Evolutionary conservation across 2,888 invertebrate species (phyloP).

Genomic region (Agrilus biguttatus): DNA sequence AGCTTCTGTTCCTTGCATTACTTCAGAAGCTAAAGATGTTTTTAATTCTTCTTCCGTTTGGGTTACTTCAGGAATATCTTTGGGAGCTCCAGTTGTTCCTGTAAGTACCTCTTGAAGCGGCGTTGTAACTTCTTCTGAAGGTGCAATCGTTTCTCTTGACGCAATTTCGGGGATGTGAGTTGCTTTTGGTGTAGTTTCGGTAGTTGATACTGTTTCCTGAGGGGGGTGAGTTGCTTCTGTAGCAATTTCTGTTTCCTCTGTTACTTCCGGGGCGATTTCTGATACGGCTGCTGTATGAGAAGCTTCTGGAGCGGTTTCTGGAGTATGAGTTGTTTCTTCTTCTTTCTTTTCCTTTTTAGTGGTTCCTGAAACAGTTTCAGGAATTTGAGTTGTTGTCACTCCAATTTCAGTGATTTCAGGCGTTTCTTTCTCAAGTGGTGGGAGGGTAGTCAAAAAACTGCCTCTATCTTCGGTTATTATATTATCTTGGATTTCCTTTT

Average conservation of each 20-base stretch:
- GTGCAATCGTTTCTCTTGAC: constrained; percentile 1
- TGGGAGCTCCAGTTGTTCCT: neutral
- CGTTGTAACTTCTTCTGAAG: constrained; percentile 1
- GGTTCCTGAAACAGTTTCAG: neutral
- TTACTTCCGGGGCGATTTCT: neutral
- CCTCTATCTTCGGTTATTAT: neutral
- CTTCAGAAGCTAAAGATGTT: neutral
- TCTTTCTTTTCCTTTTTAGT: constrained; percentile 1
- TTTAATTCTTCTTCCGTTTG: neutral
- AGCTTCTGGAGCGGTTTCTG: neutral
- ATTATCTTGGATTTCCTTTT: neutral
- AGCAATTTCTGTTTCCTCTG: constrained; percentile 6
- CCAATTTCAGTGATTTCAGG: neutral
- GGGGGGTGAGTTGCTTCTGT: neutral
- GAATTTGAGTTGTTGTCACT: neutral
- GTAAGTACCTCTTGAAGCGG: neutral
- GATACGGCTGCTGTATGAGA: neutral
- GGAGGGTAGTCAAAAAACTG: neutral
- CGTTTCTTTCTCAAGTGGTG: neutral
- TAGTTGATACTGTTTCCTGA: constrained; percentile 5
- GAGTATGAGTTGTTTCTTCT: neutral
- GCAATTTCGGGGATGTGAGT: neutral
- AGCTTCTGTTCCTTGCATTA: constrained; percentile 1
- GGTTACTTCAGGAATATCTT: neutral
- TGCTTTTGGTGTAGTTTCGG: neutral